Conservation (phyloP, 2,888 invertebrate species). For the Gandaritis pyraliata region DNA sequence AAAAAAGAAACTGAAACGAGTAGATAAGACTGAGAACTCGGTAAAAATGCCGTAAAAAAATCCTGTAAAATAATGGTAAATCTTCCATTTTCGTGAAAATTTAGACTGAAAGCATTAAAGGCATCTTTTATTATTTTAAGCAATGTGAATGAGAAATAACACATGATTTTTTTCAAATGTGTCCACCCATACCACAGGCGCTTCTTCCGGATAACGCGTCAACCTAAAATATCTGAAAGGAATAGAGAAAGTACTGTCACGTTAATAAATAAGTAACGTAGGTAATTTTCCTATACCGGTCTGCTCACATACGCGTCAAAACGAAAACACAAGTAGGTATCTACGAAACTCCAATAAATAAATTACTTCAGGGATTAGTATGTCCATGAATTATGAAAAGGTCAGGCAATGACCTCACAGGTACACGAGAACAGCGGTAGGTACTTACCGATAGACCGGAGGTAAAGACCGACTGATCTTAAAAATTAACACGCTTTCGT, state of each 20-base stretch:
- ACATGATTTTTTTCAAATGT: too few relatives aligned
- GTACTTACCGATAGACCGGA: slow-evolving; percentile 11
- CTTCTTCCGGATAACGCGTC: not conserved
- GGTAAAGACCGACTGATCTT: slow-evolving; percentile 5
- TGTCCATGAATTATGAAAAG: slow-evolving; percentile 50
- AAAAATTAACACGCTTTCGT: too few relatives aligned
- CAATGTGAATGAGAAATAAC: not conserved
- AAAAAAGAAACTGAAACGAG: not conserved
- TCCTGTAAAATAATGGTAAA: too few relatives aligned
- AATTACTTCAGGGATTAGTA: slow-evolving; percentile 33
- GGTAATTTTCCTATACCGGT: slow-evolving; percentile 10
- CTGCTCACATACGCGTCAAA: slow-evolving; percentile 25
- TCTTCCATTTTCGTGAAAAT: too few relatives aligned
- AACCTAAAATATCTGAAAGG: not conserved
- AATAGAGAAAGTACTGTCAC: slow-evolving; percentile 5
- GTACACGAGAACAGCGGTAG: slow-evolving; percentile 32
- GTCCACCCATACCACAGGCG: not conserved
- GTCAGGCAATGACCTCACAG: slow-evolving; percentile 71
- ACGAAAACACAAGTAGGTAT: slow-evolving; percentile 32
- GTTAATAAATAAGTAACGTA: slow-evolving; percentile 7
- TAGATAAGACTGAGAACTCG: not conserved
- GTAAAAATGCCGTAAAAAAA: too few relatives aligned
- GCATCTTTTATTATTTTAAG: too few relatives aligned
- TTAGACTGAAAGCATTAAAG: too few relatives aligned
- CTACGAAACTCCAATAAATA: slow-evolving; percentile 32